Evolutionary conservation across 2,888 invertebrate genomes (phyloP).

Genomic region (Morpho deidamia): DNA sequence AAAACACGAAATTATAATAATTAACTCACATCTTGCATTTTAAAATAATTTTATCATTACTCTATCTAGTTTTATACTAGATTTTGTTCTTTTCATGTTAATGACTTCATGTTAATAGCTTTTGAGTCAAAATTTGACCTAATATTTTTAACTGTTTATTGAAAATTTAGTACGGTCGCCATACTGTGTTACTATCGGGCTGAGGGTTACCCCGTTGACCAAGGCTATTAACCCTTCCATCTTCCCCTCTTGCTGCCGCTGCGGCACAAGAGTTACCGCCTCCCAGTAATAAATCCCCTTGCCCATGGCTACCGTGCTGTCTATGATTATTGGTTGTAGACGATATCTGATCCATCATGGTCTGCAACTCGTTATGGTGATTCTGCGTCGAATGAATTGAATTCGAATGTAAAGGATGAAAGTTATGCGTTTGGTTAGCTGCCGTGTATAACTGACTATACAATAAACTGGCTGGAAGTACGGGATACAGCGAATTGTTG

Average conservation of each 20-base stretch:
- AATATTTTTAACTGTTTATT: too few relatives aligned
- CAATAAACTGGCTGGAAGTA: slow-evolving; percentile 87
- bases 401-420: slow-evolving; percentile 83
- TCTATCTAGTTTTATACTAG: background rate
- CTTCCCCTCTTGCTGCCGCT: slow-evolving; percentile 76
- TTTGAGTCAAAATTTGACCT: too few relatives aligned
- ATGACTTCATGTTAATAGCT: too few relatives aligned
- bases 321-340: slow-evolving; percentile 80
- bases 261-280: slow-evolving; percentile 78
- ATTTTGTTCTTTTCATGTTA: too few relatives aligned
- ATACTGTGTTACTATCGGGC: slow-evolving; percentile 83
- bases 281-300: slow-evolving; percentile 69
- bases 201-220: slow-evolving; percentile 80
- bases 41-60: background rate
- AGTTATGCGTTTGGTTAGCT: slow-evolving; percentile 85
- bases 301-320: slow-evolving; percentile 63
- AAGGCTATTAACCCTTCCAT: slow-evolving; percentile 75
- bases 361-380: slow-evolving; percentile 84
- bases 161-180: slow-evolving; percentile 84
- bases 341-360: slow-evolving; percentile 86
- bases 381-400: slow-evolving; percentile 81
- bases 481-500: slow-evolving; percentile 86
- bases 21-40: slow-evolving; percentile 2
- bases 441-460: slow-evolving; percentile 91
- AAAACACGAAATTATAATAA: slow-evolving; percentile 31